Conservation (phyloP, 2,888 invertebrate genomes). For the Hypselothyrea guttata region DNA sequence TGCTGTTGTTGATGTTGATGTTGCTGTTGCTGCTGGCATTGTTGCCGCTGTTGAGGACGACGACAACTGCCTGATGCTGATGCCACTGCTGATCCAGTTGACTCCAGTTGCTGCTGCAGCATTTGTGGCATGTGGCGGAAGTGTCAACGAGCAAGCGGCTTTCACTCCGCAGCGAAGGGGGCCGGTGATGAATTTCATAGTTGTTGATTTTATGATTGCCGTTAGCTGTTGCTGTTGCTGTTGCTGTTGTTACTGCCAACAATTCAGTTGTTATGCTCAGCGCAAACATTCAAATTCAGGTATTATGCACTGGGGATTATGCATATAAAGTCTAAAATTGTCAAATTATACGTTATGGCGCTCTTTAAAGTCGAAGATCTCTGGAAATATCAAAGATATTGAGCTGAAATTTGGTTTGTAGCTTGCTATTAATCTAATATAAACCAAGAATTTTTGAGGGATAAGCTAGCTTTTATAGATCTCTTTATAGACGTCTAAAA, state of each 20-base stretch:
- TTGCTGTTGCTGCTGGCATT: slow-evolving; percentile 35
- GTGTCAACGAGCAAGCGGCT: slow-evolving; percentile 64
- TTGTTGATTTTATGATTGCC: slow-evolving; percentile 80
- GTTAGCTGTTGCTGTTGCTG: slow-evolving; percentile 51
- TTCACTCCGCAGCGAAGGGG: slow-evolving; percentile 44
- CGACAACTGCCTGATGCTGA: slow-evolving; percentile 34
- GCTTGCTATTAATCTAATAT: no score
- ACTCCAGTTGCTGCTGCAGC: slow-evolving; percentile 35
- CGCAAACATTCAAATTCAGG: no score
- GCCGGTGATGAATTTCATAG: slow-evolving; percentile 80
- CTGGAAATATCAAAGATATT: no score
- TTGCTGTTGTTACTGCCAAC: slow-evolving; percentile 49
- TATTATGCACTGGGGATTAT: no score
- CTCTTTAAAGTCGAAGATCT: no score
- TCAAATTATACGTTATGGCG: no score
- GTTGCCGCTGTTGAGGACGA: slow-evolving; percentile 35
- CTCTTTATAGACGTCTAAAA: no score
- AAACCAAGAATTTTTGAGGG: no score
- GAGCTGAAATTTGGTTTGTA: no score
- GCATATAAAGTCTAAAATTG: no score
- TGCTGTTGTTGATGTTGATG: slow-evolving; percentile 30
- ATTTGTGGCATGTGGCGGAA: slow-evolving; percentile 55
- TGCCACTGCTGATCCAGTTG: slow-evolving; percentile 64
- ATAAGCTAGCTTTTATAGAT: no score
- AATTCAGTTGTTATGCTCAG: slow-evolving; percentile 44